phyloP scores from a whole-genome alignment of 2,888 invertebrate species.

The Cephus rjabovi region DNA sequence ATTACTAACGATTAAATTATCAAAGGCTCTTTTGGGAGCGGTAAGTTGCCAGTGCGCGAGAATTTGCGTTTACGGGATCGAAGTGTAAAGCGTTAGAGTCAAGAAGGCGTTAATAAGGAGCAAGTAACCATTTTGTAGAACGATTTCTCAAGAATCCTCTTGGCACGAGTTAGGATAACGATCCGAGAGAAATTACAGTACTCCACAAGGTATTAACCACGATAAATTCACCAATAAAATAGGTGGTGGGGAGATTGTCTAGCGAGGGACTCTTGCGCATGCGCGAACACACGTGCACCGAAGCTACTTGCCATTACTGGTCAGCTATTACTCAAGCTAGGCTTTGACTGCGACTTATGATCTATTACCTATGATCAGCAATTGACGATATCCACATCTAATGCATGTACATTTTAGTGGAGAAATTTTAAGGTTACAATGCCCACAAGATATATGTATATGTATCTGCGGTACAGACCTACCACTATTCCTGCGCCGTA shows the following conservation, averaged over 20 bases:
- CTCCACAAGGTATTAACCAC: not conserved
- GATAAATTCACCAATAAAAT: not conserved
- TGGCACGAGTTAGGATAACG: not conserved
- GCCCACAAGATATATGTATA: too few relatives aligned
- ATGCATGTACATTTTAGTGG: not conserved
- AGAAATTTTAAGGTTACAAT: not conserved
- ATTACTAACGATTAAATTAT: not conserved
- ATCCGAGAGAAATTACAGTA: not conserved
- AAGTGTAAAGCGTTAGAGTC: not conserved
- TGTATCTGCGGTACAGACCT: too few relatives aligned
- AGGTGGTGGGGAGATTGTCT: not conserved
- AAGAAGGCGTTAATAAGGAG: not conserved
- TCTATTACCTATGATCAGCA: conserved; percentile 12
- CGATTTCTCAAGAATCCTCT: not conserved
- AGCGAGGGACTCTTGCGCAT: not conserved
- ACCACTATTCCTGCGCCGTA: not conserved
- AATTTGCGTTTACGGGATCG: not conserved
- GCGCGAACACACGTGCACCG: conserved; percentile 6
- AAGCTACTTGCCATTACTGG: not conserved
- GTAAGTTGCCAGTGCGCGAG: too few relatives aligned
- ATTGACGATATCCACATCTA: not conserved
- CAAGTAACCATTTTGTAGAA: not conserved
- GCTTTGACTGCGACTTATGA: conserved; percentile 17
- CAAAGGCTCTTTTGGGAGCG: not conserved
- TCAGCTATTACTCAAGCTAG: not conserved